Evolutionary conservation across 2,113 vertebrate genomes (phyloP), one percentile per base, ranked within the genome.

Genomic region (Sinocyclocheilus grahami): DNA sequence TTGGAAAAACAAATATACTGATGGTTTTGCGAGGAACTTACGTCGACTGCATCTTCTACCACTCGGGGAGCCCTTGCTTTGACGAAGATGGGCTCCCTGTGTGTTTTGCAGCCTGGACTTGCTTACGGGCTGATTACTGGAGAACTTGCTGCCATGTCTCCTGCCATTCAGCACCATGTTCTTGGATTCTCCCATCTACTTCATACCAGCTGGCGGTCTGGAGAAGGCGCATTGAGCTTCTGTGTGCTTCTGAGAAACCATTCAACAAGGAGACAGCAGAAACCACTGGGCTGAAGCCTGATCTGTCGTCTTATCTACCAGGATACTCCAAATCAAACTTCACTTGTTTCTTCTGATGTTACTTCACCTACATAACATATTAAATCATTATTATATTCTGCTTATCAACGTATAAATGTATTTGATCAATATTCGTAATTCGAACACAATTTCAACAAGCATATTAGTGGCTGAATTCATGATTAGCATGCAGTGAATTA

Each of bases 81-180:
- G 94, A 90, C 96, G 97, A 78, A 96, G 93, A 63, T 95, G 93
- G 74, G 95, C 93, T 90, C 97, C 96, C 86, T 97, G 97, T 0
- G 92, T 6, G 67, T 95, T 96, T 90, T 96, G 97, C 42, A 95
- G 89, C 86, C 96, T 97, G 78, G 94, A 95, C 92, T 96, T 97
- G 87, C 90, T 96, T 93, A 96, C 95, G 10, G 90, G 89, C 58
- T 95, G 96, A 85, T 97, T 97, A 93, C 93, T 94, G 95, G 97
- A 97, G 83, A 97, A 95, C 93, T 95, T 98, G 96, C 94, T 96
- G 95, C 97, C 96, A 94, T 96, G 96, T 94, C 97, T 97, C 95
- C 97, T 96, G 96, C 97, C 97, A 97, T 97, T 99, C 95, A 99
- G 96, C 94, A 99, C 97, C 98, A 99, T 99, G 97, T 97, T 99